phyloP scores from a whole-genome alignment of 2,888 invertebrate species.

The Lottia scabra region DNA sequence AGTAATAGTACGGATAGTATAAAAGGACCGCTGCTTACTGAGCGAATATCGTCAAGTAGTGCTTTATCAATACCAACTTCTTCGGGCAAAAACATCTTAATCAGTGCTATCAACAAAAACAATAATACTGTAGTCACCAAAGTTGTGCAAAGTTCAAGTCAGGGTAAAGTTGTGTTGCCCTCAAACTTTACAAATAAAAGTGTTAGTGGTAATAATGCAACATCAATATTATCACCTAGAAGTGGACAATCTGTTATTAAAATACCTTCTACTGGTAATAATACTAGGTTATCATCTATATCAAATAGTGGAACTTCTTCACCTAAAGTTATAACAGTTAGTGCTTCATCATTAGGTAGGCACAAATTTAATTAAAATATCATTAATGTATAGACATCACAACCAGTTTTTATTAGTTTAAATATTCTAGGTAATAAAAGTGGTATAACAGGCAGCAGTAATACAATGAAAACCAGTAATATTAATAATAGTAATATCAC shows the following conservation, averaged over 20 bases:
- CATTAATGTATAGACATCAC: not conserved
- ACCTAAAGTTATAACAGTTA: conserved; percentile 60
- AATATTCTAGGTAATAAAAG: conserved; percentile 6
- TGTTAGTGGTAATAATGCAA: conserved; percentile 41
- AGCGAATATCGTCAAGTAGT: conserved; percentile 5
- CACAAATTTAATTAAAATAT: not conserved
- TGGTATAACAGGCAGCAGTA: conserved; percentile 10
- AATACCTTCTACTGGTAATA: conserved; percentile 35
- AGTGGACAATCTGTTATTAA: conserved; percentile 41
- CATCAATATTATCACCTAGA: conserved; percentile 54
- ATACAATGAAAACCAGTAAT: too few relatives aligned
- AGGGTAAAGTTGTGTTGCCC: conserved; percentile 35
- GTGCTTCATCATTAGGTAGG: conserved; percentile 50
- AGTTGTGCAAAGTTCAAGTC: conserved; percentile 45
- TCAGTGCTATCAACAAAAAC: conserved; percentile 57
- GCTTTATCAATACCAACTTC: conserved; percentile 22
- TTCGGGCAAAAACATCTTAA: conserved; percentile 53
- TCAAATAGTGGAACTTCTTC: conserved; percentile 32
- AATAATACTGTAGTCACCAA: conserved; percentile 56
- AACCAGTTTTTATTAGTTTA: too few relatives aligned
- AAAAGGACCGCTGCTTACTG: conserved; percentile 46
- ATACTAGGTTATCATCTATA: conserved; percentile 32
- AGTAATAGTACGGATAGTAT: conserved; percentile 48
- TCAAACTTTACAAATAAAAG: conserved; percentile 36
- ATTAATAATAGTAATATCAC: too few relatives aligned